Base-by-base conservation (phyloP, 2,888 invertebrate genomes). In the Cephus nigrinus region DNA sequence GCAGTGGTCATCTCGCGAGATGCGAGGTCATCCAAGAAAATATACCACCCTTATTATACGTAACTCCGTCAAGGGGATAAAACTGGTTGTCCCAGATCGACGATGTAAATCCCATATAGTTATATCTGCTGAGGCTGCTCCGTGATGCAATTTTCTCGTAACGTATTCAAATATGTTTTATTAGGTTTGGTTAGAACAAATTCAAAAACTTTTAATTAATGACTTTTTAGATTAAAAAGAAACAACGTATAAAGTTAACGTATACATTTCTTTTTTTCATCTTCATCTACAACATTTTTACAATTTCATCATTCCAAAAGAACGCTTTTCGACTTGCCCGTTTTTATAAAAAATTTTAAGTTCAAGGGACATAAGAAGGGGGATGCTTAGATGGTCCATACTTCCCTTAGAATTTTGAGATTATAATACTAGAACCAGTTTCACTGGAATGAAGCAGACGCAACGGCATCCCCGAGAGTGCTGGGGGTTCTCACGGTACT, bases 401-500 rank as follows among this genome's bases (percentile, higher is more conserved):
- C 55, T 23, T 23, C 55, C 55, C 55, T 55, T 23, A 9, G 55
- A 55, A 55, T 55, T 55, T 55, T 15, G 9, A 23, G 55, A 23
- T 55, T 55, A 23, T 55, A 55, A 55, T 55, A 23, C 55, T 9
- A 55, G 2, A 55, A 55, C 55, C 55, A 23, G 55, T 55, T 55
- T 55, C 55, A 23, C 55, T 23, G 23, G 55, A 55, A 55, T 2
- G 23, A 23, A 23, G 55, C 23, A 55, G 23, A 9, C 55, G 23
- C 55, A 55, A 9, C 55, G 23, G 23, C 55, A 55, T 55, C 55
- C 23, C 23, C 15, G 55, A 55, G 55, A 55, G 55, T 87, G 85
- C 83, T 80, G 78, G 55, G 79, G 68, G 83, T 90, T 91, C 91
- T 91, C 91, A 91, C 91, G 91, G 83, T 86, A 84, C 71, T 75